phyloP scores from a whole-genome alignment of 2,113 vertebrate genomes.

The Psephotus haematonotus region DNA sequence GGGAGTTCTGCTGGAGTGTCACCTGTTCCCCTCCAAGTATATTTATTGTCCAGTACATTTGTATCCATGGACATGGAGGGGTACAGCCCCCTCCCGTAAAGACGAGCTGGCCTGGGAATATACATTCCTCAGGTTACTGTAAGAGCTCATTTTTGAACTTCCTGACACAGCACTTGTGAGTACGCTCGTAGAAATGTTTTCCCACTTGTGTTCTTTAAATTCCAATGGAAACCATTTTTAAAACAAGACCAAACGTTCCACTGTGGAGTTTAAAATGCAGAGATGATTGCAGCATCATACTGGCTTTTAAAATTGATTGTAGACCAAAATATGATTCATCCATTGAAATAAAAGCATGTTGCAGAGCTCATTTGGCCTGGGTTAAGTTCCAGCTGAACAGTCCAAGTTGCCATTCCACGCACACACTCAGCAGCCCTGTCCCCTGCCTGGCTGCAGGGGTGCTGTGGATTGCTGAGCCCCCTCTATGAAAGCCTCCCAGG shows the following conservation, averaged over 20 bases:
- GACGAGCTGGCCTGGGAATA: neutral
- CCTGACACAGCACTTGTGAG: slow-evolving; percentile 23
- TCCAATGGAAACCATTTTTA: slow-evolving; percentile 30
- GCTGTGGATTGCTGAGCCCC: neutral
- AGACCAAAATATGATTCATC: slow-evolving; percentile 20
- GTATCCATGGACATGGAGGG: neutral
- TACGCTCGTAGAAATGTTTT: neutral
- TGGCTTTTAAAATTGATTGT: slow-evolving; percentile 10
- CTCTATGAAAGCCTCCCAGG: neutral
- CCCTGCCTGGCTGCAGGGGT: neutral
- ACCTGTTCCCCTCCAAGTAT: neutral
- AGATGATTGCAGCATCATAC: neutral
- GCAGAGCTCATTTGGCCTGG: neutral
- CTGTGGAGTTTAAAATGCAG: neutral
- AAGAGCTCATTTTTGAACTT: slow-evolving; percentile 8
- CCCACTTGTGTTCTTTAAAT: slow-evolving; percentile 33
- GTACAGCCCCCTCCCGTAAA: neutral
- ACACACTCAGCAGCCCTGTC: neutral
- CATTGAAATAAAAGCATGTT: neutral
- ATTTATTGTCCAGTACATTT: neutral
- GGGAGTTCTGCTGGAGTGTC: slow-evolving; percentile 4
- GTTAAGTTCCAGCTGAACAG: neutral
- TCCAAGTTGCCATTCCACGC: neutral
- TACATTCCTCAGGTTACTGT: neutral
- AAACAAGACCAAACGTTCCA: neutral